A percentile compares a stretch with the other conserved stretches of the same genome.
phyloP scores from a whole-genome alignment of 53 echinoderm and acorn worm genomes.

The Temnopleurus reevesii region DNA sequence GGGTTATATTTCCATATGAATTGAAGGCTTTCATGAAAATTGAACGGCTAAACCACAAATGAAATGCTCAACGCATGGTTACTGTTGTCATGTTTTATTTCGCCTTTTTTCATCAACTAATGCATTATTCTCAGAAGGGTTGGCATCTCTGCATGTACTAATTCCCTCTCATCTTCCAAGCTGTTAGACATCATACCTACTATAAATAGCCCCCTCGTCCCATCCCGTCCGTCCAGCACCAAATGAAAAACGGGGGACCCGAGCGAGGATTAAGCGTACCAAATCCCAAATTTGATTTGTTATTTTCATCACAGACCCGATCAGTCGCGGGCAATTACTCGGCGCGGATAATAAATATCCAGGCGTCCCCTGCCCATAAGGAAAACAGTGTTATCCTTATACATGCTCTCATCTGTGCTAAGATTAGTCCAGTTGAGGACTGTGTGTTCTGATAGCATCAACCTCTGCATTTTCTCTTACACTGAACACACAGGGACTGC shows the following conservation, averaged over 20 bases:
- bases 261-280: conserved; percentile 19
- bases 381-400: conserved; percentile 7
- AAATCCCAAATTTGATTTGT: conserved; percentile 58
- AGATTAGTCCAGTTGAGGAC: no score
- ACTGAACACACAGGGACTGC: no score
- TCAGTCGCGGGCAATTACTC: conserved; percentile 50
- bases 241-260: conserved; percentile 9
- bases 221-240: conserved; percentile 11
- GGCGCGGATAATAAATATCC: conserved; percentile 31
- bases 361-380: conserved; percentile 38
- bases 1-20: no score
- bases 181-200: not conserved
- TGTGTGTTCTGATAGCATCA: no score
- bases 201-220: not conserved
- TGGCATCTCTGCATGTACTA: not conserved
- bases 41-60: no score
- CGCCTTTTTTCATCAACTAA: no score
- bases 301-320: conserved; percentile 53
- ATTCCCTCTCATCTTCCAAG: not conserved
- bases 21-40: no score
- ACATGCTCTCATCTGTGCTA: conserved; percentile 21
- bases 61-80: no score
- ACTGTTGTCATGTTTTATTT: no score
- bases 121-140: no score
- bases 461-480: no score